Evolutionary conservation across 2,113 vertebrate species (phyloP).

Genomic region (Thomomys bottae): DNA sequence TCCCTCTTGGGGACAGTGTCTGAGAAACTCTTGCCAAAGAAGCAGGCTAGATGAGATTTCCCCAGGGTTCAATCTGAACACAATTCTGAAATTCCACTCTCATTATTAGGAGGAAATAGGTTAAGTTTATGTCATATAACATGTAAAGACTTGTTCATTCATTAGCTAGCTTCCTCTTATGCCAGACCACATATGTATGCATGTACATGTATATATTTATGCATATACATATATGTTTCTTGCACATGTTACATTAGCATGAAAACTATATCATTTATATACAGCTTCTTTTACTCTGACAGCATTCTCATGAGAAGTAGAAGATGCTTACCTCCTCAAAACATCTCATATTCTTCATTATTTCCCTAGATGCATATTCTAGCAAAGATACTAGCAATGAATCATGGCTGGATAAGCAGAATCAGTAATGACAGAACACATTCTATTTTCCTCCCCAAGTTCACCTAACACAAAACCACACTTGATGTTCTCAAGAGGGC

Average conservation of each 20-base stretch:
- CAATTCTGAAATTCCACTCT: not conserved
- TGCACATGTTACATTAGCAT: too few relatives aligned
- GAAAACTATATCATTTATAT: too few relatives aligned
- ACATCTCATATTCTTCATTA: not conserved
- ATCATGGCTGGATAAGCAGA: not conserved
- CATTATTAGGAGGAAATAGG: not conserved
- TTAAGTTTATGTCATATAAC: not conserved
- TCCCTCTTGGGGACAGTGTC: not conserved
- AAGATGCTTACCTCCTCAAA: not conserved
- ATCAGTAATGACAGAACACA: not conserved
- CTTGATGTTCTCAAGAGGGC: slow-evolving; percentile 14
- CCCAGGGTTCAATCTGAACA: not conserved
- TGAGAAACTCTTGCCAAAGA: not conserved
- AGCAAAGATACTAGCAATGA: not conserved
- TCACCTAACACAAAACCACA: not conserved
- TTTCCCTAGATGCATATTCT: not conserved
- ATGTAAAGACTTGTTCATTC: not conserved
- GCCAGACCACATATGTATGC: not conserved
- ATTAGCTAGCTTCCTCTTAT: not conserved
- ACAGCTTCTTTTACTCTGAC: too few relatives aligned
- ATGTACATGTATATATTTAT: too few relatives aligned
- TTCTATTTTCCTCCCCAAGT: not conserved
- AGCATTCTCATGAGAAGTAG: too few relatives aligned
- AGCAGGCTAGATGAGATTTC: not conserved
- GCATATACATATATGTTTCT: too few relatives aligned